Evolutionary conservation across 2,888 invertebrate species (phyloP).

Genomic region (Chrysotoxum bicinctum): DNA sequence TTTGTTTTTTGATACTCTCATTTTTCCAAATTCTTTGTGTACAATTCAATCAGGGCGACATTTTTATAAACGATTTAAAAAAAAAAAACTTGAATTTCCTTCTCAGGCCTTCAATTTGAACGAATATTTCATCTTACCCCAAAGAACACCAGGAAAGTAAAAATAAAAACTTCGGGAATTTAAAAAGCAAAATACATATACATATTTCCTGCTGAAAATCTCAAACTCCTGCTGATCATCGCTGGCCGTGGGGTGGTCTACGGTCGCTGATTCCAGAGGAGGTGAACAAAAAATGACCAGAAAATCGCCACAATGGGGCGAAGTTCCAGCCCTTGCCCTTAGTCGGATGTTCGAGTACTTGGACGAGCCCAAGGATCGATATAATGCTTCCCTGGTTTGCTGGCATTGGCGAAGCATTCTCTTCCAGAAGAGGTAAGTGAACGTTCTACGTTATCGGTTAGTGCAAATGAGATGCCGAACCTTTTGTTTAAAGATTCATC

Average conservation of each 20-base stretch:
- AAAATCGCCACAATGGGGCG: conserved; percentile 78
- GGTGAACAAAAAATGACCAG: conserved; percentile 63
- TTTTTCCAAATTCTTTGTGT: conserved; percentile 57
- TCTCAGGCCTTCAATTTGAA: conserved; percentile 59
- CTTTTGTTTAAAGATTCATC: conserved; percentile 19
- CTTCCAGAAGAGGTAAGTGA: conserved; percentile 81
- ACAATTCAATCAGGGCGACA: conserved; percentile 9
- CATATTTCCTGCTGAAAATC: neutral
- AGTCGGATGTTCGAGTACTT: conserved; percentile 82
- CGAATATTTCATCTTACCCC: conserved; percentile 1
- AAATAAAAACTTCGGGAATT: neutral
- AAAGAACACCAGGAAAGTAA: conserved; percentile 6
- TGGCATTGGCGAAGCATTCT: conserved; percentile 83
- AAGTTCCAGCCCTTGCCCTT: conserved; percentile 81
- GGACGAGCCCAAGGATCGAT: conserved; percentile 81
- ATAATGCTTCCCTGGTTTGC: conserved; percentile 83
- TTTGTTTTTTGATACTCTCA: neutral
- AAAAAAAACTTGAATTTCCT: conserved; percentile 24
- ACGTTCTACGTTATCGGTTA: neutral
- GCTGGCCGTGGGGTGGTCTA: conserved; percentile 42
- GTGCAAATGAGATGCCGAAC: neutral
- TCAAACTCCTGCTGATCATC: conserved; percentile 28
- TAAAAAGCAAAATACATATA: neutral
- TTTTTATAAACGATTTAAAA: neutral
- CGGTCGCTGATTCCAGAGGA: conserved; percentile 43